phyloP scores from a whole-genome alignment of 2,113 vertebrate species.

The Lampris megalopsis region DNA sequence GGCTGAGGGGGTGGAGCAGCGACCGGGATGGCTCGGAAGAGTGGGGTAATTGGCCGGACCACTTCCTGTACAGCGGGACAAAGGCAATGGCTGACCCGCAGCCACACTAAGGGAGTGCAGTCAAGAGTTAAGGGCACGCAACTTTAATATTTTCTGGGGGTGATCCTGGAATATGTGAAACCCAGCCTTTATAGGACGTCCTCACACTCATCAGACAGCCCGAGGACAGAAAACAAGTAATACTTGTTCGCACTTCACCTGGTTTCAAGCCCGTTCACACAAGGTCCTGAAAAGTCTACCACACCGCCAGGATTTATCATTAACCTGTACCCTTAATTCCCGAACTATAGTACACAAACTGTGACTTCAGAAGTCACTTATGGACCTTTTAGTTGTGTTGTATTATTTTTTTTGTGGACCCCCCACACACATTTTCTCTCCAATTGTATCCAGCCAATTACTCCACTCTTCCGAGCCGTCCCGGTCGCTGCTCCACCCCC shows the following conservation, averaged over 20 bases:
- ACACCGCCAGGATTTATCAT: constrained; percentile 35
- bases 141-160: too few relatives aligned
- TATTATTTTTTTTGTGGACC: too few relatives aligned
- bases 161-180: not conserved
- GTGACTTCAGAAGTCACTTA: too few relatives aligned
- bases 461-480: too few relatives aligned
- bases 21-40: too few relatives aligned
- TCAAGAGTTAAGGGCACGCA: too few relatives aligned
- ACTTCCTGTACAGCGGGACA: constrained; percentile 58
- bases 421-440: too few relatives aligned
- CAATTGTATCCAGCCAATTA: too few relatives aligned
- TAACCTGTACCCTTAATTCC: not conserved
- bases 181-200: constrained; percentile 12
- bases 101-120: not conserved
- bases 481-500: too few relatives aligned
- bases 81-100: constrained; percentile 37
- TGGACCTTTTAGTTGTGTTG: too few relatives aligned
- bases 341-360: too few relatives aligned
- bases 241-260: constrained; percentile 9
- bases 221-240: constrained; percentile 34
- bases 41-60: not conserved
- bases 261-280: not conserved
- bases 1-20: too few relatives aligned
- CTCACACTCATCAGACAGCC: constrained; percentile 41
- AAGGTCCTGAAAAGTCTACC: constrained; percentile 20